Evolutionary conservation across 2,888 invertebrate genomes (phyloP).

Genomic region (Laspeyria flexula): DNA sequence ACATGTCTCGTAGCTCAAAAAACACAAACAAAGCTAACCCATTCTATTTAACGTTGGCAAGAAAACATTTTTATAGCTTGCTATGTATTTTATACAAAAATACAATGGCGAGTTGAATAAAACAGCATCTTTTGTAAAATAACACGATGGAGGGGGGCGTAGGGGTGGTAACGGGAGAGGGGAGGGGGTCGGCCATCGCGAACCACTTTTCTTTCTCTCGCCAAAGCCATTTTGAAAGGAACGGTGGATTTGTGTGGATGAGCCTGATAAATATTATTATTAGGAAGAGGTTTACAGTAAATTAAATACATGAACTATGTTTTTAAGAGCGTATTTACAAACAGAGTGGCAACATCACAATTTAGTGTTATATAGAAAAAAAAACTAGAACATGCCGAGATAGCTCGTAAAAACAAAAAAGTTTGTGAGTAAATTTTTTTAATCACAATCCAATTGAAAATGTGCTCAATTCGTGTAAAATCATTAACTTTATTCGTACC

Average conservation of each 20-base stretch:
- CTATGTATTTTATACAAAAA: constrained; percentile 56
- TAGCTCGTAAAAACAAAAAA: too few relatives aligned
- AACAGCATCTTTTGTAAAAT: constrained; percentile 70
- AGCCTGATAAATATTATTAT: constrained; percentile 4
- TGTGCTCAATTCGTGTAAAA: too few relatives aligned
- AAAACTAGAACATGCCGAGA: too few relatives aligned
- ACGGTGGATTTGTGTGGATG: constrained; percentile 51
- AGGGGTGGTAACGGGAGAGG: constrained; percentile 33
- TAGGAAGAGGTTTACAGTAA: too few relatives aligned
- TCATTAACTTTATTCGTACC: too few relatives aligned
- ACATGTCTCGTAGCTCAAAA: too few relatives aligned
- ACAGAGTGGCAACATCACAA: too few relatives aligned
- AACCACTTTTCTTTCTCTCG: constrained; percentile 78
- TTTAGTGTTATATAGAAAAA: too few relatives aligned
- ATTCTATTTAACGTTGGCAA: constrained; percentile 10
- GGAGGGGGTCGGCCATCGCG: constrained; percentile 56
- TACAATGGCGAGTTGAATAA: constrained; percentile 73
- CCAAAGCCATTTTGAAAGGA: constrained; percentile 58
- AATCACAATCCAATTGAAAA: too few relatives aligned
- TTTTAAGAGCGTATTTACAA: too few relatives aligned
- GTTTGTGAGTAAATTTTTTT: too few relatives aligned
- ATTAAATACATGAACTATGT: too few relatives aligned
- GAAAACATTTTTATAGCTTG: constrained; percentile 31
- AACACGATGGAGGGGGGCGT: constrained; percentile 45
- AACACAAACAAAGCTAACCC: not conserved